Evolutionary conservation across 53 echinoderm and acorn worm genomes (phyloP).

Genomic region (Henricia sp.): DNA sequence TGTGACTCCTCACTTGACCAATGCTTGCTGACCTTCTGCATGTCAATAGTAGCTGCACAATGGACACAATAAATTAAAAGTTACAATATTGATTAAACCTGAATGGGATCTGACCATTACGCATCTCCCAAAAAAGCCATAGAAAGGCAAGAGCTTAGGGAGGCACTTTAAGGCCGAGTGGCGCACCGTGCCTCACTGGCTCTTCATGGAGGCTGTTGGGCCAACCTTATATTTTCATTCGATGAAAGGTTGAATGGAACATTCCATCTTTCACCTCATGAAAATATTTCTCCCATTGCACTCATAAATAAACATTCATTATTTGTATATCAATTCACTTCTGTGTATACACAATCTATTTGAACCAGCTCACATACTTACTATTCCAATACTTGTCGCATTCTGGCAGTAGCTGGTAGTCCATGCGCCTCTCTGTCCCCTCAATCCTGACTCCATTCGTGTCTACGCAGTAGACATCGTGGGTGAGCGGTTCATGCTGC

Average conservation of each 20-base stretch:
- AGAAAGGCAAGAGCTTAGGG: too few species aligned
- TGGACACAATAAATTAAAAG: neutral
- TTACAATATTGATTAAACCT: neutral
- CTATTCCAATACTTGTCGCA: slow-evolving; percentile 66
- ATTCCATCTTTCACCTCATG: too few species aligned
- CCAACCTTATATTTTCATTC: too few species aligned
- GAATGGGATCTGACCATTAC: too few species aligned
- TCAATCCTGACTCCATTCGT: slow-evolving; percentile 64
- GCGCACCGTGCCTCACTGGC: neutral
- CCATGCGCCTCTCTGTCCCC: slow-evolving; percentile 17
- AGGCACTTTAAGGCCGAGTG: neutral
- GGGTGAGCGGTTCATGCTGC: slow-evolving; percentile 45
- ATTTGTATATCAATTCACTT: neutral
- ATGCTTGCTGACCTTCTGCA: slow-evolving; percentile 28
- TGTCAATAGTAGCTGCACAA: slow-evolving; percentile 10
- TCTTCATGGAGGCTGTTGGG: neutral
- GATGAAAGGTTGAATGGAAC: too few species aligned
- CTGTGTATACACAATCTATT: neutral
- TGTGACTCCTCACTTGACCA: slow-evolving; percentile 31
- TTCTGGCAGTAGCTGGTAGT: slow-evolving; percentile 1
- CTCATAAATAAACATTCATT: too few species aligned
- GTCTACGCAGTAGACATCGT: slow-evolving; percentile 67
- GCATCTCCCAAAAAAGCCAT: too few species aligned
- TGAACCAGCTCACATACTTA: too few species aligned
- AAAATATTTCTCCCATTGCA: too few species aligned